phyloP scores from a whole-genome alignment of 2,797 vertebrate genomes.

The Cottoperca gobio region DNA sequence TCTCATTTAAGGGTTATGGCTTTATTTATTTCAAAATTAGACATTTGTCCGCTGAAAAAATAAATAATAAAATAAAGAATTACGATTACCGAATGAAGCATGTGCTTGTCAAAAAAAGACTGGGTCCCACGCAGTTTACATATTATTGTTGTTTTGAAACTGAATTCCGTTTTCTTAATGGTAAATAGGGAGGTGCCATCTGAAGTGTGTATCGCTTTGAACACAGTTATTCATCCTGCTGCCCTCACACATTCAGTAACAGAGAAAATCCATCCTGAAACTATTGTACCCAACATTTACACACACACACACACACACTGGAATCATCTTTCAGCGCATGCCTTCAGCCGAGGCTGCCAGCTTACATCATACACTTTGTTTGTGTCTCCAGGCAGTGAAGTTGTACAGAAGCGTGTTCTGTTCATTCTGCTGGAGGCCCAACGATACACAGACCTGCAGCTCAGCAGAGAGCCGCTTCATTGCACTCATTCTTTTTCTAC shows the following conservation, averaged over 20 bases:
- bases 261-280: neutral
- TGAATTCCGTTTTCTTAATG: slow-evolving; percentile 2
- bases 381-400: slow-evolving; percentile 18
- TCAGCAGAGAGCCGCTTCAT: slow-evolving; percentile 8
- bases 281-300: neutral
- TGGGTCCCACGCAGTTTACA: too few species aligned
- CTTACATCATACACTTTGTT: slow-evolving; percentile 15
- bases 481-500: slow-evolving; percentile 30
- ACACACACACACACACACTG: neutral
- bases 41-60: neutral
- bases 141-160: neutral
- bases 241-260: neutral
- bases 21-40: neutral
- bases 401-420: slow-evolving; percentile 3
- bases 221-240: slow-evolving; percentile 18
- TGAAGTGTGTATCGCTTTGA: slow-evolving; percentile 14
- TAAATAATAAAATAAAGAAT: neutral
- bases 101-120: neutral
- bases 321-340: neutral
- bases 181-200: neutral
- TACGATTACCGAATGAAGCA: neutral
- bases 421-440: slow-evolving; percentile 11
- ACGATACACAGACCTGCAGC: slow-evolving; percentile 29
- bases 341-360: slow-evolving; percentile 18
- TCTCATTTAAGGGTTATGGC: neutral